phyloP scores from a whole-genome alignment of 2,888 invertebrate genomes.

The Leptinotarsa juncta region DNA sequence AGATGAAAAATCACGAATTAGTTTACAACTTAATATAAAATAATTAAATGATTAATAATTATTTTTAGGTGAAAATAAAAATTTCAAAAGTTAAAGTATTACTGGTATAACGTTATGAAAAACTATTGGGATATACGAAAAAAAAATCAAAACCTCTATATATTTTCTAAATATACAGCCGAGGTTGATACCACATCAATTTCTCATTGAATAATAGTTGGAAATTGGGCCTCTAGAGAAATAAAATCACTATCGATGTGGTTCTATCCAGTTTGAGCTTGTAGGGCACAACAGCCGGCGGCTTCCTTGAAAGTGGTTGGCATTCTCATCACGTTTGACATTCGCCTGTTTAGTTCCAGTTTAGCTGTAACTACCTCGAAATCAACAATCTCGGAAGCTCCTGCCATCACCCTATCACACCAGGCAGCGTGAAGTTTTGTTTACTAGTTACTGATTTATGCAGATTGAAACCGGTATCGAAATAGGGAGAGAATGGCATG shows the following conservation, averaged over 20 bases:
- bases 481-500: background rate
- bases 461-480: constrained; percentile 8
- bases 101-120: too few relatives aligned
- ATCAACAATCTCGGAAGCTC: constrained; percentile 52
- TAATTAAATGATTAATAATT: too few relatives aligned
- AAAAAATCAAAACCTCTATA: too few relatives aligned
- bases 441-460: constrained; percentile 20
- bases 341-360: constrained; percentile 56
- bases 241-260: constrained; percentile 6
- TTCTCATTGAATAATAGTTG: background rate
- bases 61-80: too few relatives aligned
- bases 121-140: too few relatives aligned
- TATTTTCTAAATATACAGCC: background rate
- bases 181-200: background rate
- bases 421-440: constrained; percentile 17
- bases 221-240: background rate
- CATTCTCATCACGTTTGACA: constrained; percentile 56
- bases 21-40: too few relatives aligned
- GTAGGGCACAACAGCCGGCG: constrained; percentile 27
- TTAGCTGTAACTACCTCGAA: constrained; percentile 51
- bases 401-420: constrained; percentile 17
- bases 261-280: background rate
- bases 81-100: too few relatives aligned
- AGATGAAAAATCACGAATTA: too few relatives aligned
- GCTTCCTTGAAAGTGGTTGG: constrained; percentile 46